phyloP scores from a whole-genome alignment of 2,888 invertebrate genomes.

The Troides helena region DNA sequence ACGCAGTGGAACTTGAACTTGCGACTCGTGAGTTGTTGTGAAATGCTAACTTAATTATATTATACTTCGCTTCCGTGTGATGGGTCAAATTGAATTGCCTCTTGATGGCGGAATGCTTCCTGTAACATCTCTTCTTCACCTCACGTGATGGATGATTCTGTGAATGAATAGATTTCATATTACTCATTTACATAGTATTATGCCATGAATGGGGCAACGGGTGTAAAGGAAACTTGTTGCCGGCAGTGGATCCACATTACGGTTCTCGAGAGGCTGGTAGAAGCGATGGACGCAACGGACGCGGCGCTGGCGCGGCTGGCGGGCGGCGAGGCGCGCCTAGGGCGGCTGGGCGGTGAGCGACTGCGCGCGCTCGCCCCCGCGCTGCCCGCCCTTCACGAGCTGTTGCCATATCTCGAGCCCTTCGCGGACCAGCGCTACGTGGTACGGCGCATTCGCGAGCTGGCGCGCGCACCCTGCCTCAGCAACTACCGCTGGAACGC shows the following conservation, averaged over 20 bases:
- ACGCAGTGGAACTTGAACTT: slow-evolving; percentile 90
- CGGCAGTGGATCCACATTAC: slow-evolving; percentile 92
- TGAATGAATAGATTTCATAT: too few species aligned
- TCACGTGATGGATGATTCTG: too few species aligned
- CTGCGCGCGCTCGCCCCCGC: slow-evolving; percentile 49
- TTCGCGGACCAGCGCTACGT: slow-evolving; percentile 93
- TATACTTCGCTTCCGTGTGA: too few species aligned
- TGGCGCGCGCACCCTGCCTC: slow-evolving; percentile 92
- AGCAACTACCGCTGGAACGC: slow-evolving; percentile 94
- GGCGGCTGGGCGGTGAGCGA: slow-evolving; percentile 60
- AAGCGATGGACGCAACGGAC: slow-evolving; percentile 87
- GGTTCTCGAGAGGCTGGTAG: slow-evolving; percentile 86
- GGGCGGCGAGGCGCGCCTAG: slow-evolving; percentile 82
- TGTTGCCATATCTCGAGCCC: slow-evolving; percentile 90
- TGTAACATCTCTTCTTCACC: too few species aligned
- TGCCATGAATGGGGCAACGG: too few species aligned
- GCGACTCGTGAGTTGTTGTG: slow-evolving; percentile 78
- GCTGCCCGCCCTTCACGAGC: slow-evolving; percentile 52
- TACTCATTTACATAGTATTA: too few species aligned
- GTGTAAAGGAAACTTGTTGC: neutral
- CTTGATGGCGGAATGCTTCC: too few species aligned
- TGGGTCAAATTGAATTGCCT: too few species aligned
- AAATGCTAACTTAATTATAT: too few species aligned
- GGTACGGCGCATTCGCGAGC: slow-evolving; percentile 87
- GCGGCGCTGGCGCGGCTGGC: slow-evolving; percentile 85